Percentiles rank a stretch among this genome's conserved stretches.
phyloP scores from a whole-genome alignment of 2,113 vertebrate species.

The Alethe diademata region DNA sequence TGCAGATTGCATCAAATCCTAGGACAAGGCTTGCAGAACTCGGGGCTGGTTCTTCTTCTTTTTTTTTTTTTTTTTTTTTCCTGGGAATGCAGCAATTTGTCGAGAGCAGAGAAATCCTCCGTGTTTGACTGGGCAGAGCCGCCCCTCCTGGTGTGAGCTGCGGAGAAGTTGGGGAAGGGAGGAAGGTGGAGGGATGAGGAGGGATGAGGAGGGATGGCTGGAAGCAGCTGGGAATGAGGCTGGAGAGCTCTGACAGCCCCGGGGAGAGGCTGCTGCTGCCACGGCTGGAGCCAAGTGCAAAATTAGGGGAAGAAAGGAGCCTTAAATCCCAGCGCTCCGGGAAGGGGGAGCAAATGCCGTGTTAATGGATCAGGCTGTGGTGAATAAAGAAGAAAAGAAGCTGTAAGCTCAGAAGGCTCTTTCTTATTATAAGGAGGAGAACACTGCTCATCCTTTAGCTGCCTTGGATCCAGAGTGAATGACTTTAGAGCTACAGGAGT shows the following conservation, averaged over 20 bases:
- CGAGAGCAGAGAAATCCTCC: neutral
- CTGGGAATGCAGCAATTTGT: constrained; percentile 18
- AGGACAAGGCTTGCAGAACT: neutral
- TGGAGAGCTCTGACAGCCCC: neutral
- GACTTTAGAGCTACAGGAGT: neutral
- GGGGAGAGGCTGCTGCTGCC: neutral
- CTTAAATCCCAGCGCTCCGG: neutral
- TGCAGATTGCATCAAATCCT: constrained; percentile 49
- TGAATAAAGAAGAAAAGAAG: neutral
- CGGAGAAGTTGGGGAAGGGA: neutral
- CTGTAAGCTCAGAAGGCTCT: neutral
- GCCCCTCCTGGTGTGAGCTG: neutral
- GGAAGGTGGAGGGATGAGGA: neutral
- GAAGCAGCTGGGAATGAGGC: neutral
- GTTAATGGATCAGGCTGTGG: neutral
- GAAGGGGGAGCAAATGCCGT: neutral
- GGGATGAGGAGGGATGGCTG: neutral
- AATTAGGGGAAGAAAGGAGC: neutral
- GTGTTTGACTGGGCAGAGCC: neutral
- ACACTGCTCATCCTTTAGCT: neutral
- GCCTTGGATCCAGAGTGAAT: neutral
- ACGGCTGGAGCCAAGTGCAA: neutral
- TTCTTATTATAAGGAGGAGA: neutral
- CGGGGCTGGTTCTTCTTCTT: neutral
- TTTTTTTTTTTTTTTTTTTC: neutral